A percentile compares a stretch with the other conserved stretches of the same genome.
Conservation (phyloP, 2,888 invertebrate species). For the Serripes groenlandicus region DNA sequence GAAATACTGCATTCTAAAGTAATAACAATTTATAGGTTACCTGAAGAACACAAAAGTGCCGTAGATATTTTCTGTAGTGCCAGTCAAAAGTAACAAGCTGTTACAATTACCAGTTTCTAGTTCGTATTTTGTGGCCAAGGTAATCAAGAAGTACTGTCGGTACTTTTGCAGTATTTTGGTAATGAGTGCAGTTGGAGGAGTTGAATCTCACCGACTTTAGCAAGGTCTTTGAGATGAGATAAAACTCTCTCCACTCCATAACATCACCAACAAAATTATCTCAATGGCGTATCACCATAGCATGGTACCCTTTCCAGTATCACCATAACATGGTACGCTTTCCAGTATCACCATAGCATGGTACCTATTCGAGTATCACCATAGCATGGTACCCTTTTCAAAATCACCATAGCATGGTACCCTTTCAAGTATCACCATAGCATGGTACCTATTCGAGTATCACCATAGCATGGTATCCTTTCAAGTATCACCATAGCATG, state of each 20-base stretch:
- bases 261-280: constrained; percentile 45
- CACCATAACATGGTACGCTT: neutral
- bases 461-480: too few species aligned
- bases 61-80: too few species aligned
- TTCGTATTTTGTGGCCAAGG: too few species aligned
- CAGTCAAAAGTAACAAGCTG: too few species aligned
- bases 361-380: neutral
- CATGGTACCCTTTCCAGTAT: neutral
- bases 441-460: neutral
- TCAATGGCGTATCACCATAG: neutral
- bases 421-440: neutral
- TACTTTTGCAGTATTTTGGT: constrained; percentile 72
- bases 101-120: too few species aligned
- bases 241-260: constrained; percentile 86
- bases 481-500: neutral
- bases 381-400: constrained; percentile 54
- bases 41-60: too few species aligned
- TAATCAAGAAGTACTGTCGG: too few species aligned
- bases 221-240: constrained; percentile 81
- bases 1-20: too few species aligned
- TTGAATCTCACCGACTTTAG: constrained; percentile 90
- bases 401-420: constrained; percentile 20
- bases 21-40: too few species aligned
- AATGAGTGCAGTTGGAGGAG: constrained; percentile 91
- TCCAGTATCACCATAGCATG: neutral